Percentiles rank a stretch among this genome's conserved stretches.
phyloP scores from a whole-genome alignment of 1,140 invertebrate genomes.

The Paramacrobiotus metropolitanus region DNA sequence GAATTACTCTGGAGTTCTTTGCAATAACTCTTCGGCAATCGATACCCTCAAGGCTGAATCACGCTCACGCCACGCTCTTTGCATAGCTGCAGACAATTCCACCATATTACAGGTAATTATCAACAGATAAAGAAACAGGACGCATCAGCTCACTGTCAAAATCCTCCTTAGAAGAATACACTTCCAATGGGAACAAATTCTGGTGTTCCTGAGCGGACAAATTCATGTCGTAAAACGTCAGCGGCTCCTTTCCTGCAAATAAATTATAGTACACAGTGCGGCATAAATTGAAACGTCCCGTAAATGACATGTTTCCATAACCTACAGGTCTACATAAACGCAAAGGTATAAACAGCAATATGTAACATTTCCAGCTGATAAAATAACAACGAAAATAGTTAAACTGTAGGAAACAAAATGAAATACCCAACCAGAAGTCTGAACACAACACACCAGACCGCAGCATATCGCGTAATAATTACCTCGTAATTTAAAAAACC shows the following conservation, averaged over 20 bases:
- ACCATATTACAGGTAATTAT: background rate
- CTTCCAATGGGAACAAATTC: conserved; percentile 86
- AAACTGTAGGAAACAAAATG: no score
- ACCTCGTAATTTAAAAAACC: conserved; percentile 36
- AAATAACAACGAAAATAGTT: no score
- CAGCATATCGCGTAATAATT: no score
- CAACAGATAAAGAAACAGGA: conserved; percentile 8
- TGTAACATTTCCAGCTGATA: no score
- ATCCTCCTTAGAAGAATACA: conserved; percentile 61
- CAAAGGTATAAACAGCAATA: no score
- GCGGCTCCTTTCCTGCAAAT: conserved; percentile 48
- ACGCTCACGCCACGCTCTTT: conserved; percentile 83
- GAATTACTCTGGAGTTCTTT: conserved; percentile 57
- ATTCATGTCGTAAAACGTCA: conserved; percentile 99
- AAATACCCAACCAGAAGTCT: background rate
- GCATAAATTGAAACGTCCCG: no score
- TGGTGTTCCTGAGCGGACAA: conserved; percentile 95
- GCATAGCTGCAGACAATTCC: conserved; percentile 62
- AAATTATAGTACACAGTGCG: no score
- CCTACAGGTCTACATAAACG: no score
- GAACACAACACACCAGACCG: no score
- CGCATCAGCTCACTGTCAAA: conserved; percentile 45
- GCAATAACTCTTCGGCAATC: conserved; percentile 67
- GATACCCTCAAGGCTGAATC: conserved; percentile 74
- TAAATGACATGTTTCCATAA: no score